phyloP scores from a whole-genome alignment of 2,797 vertebrate genomes.

The Muraenolepis orangiensis region DNA sequence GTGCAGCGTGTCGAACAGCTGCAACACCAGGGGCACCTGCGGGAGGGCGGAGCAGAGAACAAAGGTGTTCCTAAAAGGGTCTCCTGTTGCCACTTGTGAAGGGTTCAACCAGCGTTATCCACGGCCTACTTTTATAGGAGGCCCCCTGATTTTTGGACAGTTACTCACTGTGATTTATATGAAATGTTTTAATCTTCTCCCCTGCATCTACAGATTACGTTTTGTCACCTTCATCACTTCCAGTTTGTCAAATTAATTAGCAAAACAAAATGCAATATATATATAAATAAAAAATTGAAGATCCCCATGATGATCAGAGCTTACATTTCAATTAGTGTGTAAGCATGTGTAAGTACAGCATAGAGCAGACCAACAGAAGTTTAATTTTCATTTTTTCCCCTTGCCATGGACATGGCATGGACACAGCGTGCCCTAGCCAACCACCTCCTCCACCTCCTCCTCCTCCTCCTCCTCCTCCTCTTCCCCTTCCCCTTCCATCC shows the following conservation, averaged over 20 bases:
- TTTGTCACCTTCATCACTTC: neutral
- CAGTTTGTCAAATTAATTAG: neutral
- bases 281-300: neutral
- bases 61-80: neutral
- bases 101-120: neutral
- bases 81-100: neutral
- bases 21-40: constrained; percentile 93
- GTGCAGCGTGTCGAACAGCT: constrained; percentile 97
- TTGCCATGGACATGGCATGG: neutral
- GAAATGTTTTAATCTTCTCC: neutral
- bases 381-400: neutral
- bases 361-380: neutral
- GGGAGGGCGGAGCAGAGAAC: constrained; percentile 34
- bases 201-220: neutral
- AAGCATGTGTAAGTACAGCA: neutral
- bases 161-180: neutral
- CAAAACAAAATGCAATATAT: neutral
- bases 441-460: neutral
- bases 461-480: neutral
- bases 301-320: neutral
- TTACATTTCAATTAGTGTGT: neutral
- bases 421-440: neutral
- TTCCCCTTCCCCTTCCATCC: neutral
- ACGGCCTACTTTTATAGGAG: neutral
- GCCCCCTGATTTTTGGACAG: too few species aligned